Evolutionary conservation across 2,113 vertebrate genomes (phyloP).

Genomic region (chimpanzee (Pan troglodytes)): DNA sequence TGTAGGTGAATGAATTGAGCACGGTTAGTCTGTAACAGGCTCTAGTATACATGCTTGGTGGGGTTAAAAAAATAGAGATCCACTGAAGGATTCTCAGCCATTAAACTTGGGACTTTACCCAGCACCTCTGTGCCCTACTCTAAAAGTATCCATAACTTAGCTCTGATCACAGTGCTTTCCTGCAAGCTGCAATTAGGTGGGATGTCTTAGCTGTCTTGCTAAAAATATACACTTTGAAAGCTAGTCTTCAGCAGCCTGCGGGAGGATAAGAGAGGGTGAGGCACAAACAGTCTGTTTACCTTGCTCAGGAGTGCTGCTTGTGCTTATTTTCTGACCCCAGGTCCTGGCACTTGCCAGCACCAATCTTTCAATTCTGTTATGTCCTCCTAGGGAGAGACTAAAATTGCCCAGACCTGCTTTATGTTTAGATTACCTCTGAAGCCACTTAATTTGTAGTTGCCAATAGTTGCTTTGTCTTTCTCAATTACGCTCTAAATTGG

Average conservation of each 20-base stretch:
- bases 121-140: not conserved
- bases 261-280: not conserved
- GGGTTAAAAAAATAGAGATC: not conserved
- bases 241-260: not conserved
- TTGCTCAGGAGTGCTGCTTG: not conserved
- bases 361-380: not conserved
- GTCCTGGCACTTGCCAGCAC: not conserved
- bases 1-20: not conserved
- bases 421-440: conserved; percentile 3
- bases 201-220: not conserved
- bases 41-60: not conserved
- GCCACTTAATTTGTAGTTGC: conserved; percentile 37
- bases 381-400: not conserved
- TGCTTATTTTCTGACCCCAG: not conserved
- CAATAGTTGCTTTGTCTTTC: not conserved
- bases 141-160: not conserved
- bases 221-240: conserved; percentile 18
- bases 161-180: not conserved
- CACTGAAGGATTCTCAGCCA: not conserved
- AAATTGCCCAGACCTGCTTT: conserved; percentile 3
- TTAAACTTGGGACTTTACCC: not conserved
- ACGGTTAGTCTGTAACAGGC: not conserved
- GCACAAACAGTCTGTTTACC: not conserved
- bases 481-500: conserved; percentile 3
- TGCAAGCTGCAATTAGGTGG: not conserved